Evolutionary conservation across 2,797 vertebrate species (phyloP), one percentile per base, ranked within the genome.

Genomic region (Sebastes taczanowskii): DNA sequence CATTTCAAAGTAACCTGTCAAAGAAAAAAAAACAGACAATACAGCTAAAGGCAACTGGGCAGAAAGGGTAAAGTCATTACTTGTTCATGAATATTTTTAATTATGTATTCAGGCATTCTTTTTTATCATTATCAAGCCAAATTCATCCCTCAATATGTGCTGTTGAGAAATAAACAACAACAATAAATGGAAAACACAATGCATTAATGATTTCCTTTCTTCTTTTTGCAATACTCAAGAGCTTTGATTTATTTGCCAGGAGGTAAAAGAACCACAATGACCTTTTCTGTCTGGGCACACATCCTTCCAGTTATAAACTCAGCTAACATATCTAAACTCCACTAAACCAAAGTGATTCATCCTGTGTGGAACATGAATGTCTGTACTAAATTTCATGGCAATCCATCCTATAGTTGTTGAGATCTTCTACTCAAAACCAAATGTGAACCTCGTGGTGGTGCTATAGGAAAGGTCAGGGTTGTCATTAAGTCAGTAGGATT

Each of bases 1-100:
- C 16, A 16, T 73, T 82, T 87, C 35, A 78, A 88, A 80, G 80
- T 42, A 77, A 82, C 60, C 52, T 66, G 68, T 76, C 69, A 85
- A 71, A 65, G 65, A 72, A 65, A 73, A 42, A 38, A 77, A 80
- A 80, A 61, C 11, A 67, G 69, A 84, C 72, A 84, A 78, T 72
- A 67, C 56, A 72, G 71, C 82, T 59, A 63, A 68, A 79, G 79
- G 67, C 11, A 60, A 27, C 70, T 30, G 22, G 29, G 22, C 58
- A 63, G 56, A 74, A 66, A 67, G 73, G 61, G 10, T 74, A 64
- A 74, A 83, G 60, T 70, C 71, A 74, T 77, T 35, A 71, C 30
- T 76, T 61, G 58, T 72, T 80, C 52, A 64, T 80, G 23, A 76
- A 69, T 73, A 67, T 70, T 65, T 82, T 64, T n/a, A 79, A 34